A percentile compares a stretch with the other conserved stretches of the same genome.
These are phyloP conservation scores for Kobus ellipsiprymnus DNA, from an alignment of 2,113 vertebrate species.

Conservation along the genomic window DNA sequence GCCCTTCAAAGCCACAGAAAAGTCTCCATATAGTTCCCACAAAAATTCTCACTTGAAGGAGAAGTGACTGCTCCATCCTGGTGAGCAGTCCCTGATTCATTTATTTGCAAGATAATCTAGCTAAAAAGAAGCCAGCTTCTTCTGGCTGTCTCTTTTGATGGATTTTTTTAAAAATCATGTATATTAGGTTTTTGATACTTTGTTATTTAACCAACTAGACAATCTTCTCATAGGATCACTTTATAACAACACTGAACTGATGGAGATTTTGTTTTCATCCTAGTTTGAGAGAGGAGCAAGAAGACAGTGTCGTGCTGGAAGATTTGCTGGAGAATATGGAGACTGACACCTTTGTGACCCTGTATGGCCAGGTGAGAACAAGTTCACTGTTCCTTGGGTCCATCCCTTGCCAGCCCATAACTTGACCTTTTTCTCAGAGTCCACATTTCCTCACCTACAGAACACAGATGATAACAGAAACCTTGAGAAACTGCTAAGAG, in stretches of 20 bases:
- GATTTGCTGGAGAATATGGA: slow-evolving; percentile 76
- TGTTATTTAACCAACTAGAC: neutral
- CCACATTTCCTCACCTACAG: neutral
- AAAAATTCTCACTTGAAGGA: neutral
- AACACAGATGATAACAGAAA: rapidly evolving
- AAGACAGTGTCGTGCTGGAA: slow-evolving; percentile 58
- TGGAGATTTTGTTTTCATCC: neutral
- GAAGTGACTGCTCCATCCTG: too few species aligned
- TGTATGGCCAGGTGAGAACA: slow-evolving; percentile 80
- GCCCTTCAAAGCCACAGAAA: neutral
- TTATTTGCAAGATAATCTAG: neutral
- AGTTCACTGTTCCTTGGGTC: neutral
- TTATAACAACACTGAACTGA: rapidly evolving
- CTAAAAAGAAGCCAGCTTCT: neutral
- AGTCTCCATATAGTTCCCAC: too few species aligned
- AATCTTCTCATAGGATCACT: rapidly evolving
- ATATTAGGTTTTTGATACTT: too few species aligned
- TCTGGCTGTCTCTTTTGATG: too few species aligned
- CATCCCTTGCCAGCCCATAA: rapidly evolving
- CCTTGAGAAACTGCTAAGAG: too few species aligned
- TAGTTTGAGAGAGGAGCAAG: slow-evolving; percentile 75
- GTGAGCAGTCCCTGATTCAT: rapidly evolving
- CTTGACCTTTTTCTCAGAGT: neutral
- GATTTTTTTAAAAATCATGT: neutral
- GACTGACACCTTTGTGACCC: slow-evolving; percentile 66